Evolutionary conservation across 2,797 vertebrate genomes (phyloP).

Genomic region (Pelodytes ibericus): DNA sequence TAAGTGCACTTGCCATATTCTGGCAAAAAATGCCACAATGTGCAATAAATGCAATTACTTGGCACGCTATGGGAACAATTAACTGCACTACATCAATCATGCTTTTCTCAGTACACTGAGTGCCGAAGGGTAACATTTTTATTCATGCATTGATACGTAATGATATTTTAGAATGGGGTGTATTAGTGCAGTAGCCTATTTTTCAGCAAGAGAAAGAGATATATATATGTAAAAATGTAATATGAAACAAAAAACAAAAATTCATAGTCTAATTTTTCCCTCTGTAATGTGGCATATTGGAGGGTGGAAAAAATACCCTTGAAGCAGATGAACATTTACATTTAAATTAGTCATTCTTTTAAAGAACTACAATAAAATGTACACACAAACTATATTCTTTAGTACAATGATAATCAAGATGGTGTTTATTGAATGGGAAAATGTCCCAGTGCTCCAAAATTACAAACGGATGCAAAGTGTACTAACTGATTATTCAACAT

Average conservation of each 20-base stretch:
- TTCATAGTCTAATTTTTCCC: neutral
- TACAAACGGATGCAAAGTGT: too few relatives aligned
- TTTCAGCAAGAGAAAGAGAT: neutral
- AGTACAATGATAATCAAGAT: too few relatives aligned
- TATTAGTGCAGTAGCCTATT: neutral
- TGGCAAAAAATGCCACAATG: too few relatives aligned
- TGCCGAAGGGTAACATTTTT: constrained; percentile 1
- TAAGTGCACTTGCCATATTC: neutral
- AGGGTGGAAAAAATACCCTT: too few relatives aligned
- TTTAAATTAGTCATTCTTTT: neutral
- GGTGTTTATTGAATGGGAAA: too few relatives aligned
- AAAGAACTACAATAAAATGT: neutral
- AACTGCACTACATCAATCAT: constrained; percentile 16
- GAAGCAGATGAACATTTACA: too few relatives aligned
- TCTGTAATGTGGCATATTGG: neutral
- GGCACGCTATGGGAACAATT: constrained; percentile 11
- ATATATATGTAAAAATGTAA: neutral
- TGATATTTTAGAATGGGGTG: neutral
- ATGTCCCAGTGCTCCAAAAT: too few relatives aligned
- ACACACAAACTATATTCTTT: too few relatives aligned
- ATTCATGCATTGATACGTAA: neutral
- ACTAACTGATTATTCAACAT: too few relatives aligned
- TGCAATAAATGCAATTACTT: neutral
- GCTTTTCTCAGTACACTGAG: neutral
- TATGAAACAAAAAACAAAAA: neutral